phyloP scores from a whole-genome alignment of 2,888 invertebrate species.

The Sphaerophoria rueppellii region DNA sequence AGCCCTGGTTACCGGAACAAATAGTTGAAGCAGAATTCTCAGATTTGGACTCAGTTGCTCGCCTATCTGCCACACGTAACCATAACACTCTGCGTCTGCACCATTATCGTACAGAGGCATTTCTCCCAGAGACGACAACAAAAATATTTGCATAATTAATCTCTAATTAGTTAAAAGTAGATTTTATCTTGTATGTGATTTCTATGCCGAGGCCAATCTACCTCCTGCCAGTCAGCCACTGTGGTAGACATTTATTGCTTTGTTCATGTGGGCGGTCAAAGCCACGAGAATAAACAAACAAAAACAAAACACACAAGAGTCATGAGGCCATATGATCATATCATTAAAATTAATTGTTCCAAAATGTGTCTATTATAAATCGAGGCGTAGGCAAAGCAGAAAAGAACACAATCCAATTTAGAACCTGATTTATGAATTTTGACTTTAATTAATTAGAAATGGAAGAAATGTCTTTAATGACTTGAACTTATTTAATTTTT shows the following conservation, averaged over 20 bases:
- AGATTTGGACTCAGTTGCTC: constrained; percentile 43
- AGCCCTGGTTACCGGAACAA: too few species aligned
- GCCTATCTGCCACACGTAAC: constrained; percentile 28
- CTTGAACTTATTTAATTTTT: neutral
- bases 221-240: neutral
- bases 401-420: constrained; percentile 33
- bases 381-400: neutral
- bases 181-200: constrained; percentile 43
- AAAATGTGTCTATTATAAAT: constrained; percentile 4
- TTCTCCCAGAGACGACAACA: constrained; percentile 36
- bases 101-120: constrained; percentile 6
- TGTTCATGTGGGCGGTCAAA: constrained; percentile 60
- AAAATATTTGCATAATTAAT: constrained; percentile 73
- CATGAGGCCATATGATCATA: constrained; percentile 52
- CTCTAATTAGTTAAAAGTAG: constrained; percentile 67
- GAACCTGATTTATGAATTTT: constrained; percentile 43
- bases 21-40: constrained; percentile 6
- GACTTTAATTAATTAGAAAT: neutral
- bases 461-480: neutral
- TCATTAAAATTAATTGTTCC: constrained; percentile 65
- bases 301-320: constrained; percentile 7
- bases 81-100: neutral
- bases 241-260: constrained; percentile 41
- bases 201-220: constrained; percentile 15
- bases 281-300: constrained; percentile 1